Conservation (phyloP, 2,888 invertebrate species). For the Ophion ellenae region DNA sequence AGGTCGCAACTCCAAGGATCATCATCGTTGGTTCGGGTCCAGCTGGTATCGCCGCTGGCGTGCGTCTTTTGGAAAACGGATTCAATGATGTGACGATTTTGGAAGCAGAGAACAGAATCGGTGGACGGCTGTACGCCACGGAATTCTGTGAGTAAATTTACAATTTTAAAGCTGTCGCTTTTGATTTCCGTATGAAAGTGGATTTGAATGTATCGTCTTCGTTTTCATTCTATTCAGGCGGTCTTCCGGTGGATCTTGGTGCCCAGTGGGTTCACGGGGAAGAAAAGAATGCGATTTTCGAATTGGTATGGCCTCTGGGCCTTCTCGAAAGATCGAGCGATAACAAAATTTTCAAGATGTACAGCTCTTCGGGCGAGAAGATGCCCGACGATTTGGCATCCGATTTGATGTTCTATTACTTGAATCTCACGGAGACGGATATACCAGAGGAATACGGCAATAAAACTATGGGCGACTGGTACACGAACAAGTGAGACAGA, state of each 20-base stretch:
- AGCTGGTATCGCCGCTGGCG: slow-evolving; percentile 85
- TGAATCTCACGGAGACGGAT: not conserved
- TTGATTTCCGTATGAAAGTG: not conserved
- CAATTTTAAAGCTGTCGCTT: not conserved
- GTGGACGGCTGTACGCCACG: slow-evolving; percentile 83
- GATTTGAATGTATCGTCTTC: not conserved
- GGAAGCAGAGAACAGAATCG: slow-evolving; percentile 84
- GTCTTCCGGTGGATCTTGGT: slow-evolving; percentile 74
- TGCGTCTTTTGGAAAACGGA: slow-evolving; percentile 83
- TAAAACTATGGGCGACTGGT: slow-evolving; percentile 39
- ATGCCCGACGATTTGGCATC: slow-evolving; percentile 11
- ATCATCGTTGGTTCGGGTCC: slow-evolving; percentile 86
- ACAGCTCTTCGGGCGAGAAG: slow-evolving; percentile 34
- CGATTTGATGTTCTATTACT: not conserved
- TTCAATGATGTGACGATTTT: slow-evolving; percentile 83
- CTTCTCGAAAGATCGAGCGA: slow-evolving; percentile 63
- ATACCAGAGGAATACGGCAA: slow-evolving; percentile 27
- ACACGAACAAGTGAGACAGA: slow-evolving; percentile 24
- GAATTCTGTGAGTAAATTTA: slow-evolving; percentile 79
- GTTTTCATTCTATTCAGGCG: slow-evolving; percentile 63
- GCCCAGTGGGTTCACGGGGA: slow-evolving; percentile 78
- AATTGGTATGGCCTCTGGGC: slow-evolving; percentile 74
- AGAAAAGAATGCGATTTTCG: slow-evolving; percentile 72
- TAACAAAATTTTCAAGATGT: not conserved
- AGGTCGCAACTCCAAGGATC: slow-evolving; percentile 74